Conservation (phyloP, 2,113 vertebrate genomes). For the Nestor notabilis region DNA sequence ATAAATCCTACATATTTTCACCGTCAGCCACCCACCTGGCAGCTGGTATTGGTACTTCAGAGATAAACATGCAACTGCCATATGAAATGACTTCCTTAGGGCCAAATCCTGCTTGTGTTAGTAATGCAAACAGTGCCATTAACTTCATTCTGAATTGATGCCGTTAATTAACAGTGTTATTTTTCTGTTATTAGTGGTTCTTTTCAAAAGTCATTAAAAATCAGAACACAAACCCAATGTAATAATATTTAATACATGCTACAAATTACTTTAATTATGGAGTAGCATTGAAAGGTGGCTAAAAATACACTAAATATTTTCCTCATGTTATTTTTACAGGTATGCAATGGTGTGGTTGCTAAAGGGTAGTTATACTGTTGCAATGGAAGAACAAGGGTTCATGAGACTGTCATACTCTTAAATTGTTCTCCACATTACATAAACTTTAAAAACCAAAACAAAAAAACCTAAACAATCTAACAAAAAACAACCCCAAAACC, state of each 20-base stretch:
- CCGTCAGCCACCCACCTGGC: background rate
- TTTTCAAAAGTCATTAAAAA: constrained; percentile 57
- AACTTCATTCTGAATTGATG: constrained; percentile 53
- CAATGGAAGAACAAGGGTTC: background rate
- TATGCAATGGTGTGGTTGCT: background rate
- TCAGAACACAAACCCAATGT: background rate
- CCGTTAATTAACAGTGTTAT: constrained; percentile 46
- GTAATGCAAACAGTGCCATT: constrained; percentile 8
- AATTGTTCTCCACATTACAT: background rate
- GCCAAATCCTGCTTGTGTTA: constrained; percentile 27
- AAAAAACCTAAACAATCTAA: background rate
- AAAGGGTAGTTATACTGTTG: background rate
- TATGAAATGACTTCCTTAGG: constrained; percentile 32
- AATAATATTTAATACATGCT: constrained; percentile 31
- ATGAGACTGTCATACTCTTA: background rate
- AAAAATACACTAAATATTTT: constrained; percentile 39
- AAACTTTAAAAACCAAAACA: background rate
- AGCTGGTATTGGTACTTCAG: background rate
- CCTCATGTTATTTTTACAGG: background rate
- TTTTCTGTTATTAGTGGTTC: constrained; percentile 49
- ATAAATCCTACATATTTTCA: background rate
- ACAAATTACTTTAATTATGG: constrained; percentile 66
- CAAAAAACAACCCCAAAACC: background rate
- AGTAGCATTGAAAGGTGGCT: constrained; percentile 25
- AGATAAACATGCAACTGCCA: background rate